Percentiles rank a stretch among this genome's conserved stretches.
Evolutionary conservation across 2,888 invertebrate genomes (phyloP).

Genomic region (Macrophya annulata): DNA sequence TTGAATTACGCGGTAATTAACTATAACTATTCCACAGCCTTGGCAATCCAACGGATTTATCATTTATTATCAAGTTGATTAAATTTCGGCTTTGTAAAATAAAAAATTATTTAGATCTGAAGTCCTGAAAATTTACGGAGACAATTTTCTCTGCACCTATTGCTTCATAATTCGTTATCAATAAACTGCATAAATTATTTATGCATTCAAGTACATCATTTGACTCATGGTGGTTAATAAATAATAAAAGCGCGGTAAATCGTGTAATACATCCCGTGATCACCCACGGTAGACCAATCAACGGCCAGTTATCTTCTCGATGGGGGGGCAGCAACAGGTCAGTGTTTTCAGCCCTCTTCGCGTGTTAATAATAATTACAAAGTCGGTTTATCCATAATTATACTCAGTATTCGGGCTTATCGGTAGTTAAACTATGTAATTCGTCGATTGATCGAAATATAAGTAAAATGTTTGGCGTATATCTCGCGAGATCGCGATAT

Average conservation of each 20-base stretch:
- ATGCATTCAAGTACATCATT: neutral
- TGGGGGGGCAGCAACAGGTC: neutral
- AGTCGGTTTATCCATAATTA: neutral
- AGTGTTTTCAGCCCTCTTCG: neutral
- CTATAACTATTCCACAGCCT: neutral
- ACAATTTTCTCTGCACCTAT: neutral
- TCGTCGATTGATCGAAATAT: neutral
- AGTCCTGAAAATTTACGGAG: neutral
- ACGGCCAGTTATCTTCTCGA: neutral
- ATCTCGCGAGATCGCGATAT: neutral
- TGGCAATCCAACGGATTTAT: neutral
- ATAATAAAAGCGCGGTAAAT: neutral
- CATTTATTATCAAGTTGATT: neutral
- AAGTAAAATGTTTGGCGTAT: neutral
- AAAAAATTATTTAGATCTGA: neutral
- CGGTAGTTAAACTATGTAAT: neutral
- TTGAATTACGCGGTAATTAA: neutral
- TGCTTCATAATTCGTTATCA: neutral
- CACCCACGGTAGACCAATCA: neutral
- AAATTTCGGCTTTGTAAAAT: neutral
- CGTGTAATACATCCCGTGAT: neutral
- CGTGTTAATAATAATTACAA: neutral
- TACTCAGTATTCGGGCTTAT: neutral
- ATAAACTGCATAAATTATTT: neutral
- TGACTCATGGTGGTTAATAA: neutral